Evolutionary conservation across 2,888 invertebrate genomes (phyloP).

Genomic region (Scaptomyza polygonia): DNA sequence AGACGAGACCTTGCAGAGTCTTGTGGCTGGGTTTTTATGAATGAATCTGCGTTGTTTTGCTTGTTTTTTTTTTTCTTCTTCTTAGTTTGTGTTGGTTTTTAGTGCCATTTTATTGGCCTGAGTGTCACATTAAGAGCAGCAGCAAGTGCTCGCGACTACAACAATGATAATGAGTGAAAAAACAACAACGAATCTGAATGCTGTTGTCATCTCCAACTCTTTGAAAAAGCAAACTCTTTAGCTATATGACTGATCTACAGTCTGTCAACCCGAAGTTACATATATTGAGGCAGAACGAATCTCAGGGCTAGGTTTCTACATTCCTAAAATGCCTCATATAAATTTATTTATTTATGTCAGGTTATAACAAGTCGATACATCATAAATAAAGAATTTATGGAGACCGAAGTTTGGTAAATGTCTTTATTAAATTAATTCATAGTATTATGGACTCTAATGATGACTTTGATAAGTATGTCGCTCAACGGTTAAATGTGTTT

Average conservation of each 20-base stretch:
- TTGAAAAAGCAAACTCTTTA: slow-evolving; percentile 14
- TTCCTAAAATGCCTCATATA: no score
- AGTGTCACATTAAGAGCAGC: slow-evolving; percentile 51
- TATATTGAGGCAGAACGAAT: not conserved
- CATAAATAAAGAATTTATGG: no score
- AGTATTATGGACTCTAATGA: no score
- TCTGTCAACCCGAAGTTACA: not conserved
- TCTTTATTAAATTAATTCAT: no score
- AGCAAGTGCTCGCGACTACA: slow-evolving; percentile 19
- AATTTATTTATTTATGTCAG: no score
- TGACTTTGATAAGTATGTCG: no score
- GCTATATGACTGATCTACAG: slow-evolving; percentile 8
- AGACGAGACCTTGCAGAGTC: slow-evolving; percentile 28
- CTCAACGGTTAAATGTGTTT: no score
- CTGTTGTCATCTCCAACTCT: slow-evolving; percentile 20
- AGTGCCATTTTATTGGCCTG: slow-evolving; percentile 61
- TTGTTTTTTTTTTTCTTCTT: slow-evolving; percentile 11
- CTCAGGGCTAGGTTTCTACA: not conserved
- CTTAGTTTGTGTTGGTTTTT: slow-evolving; percentile 46
- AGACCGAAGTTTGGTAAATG: no score
- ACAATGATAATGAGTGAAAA: slow-evolving; percentile 8
- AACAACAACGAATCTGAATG: slow-evolving; percentile 18
- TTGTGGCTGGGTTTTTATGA: slow-evolving; percentile 69
- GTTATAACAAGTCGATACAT: no score
- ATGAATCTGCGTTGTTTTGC: slow-evolving; percentile 57